Base-by-base conservation (phyloP, 2,113 vertebrate genomes). In the Platichthys stellatus region DNA sequence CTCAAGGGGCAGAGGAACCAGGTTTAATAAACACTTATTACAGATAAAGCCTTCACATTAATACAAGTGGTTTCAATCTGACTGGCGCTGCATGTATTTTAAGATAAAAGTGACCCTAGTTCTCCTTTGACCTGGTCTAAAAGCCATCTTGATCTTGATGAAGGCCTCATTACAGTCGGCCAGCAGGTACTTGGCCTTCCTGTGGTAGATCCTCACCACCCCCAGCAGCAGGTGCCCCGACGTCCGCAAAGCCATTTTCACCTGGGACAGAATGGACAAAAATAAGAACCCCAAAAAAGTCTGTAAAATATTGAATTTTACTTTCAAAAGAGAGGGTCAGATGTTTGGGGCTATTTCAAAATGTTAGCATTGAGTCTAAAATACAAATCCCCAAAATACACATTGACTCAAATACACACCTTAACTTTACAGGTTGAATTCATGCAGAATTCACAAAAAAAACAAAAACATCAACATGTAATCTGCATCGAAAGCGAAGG, bases 141-240 rank as follows among this genome's bases (percentile, higher is more conserved):
- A 99, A 63, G 97, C 97, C 97, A 99, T 99, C 93, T 99, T 99
- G 91, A 99, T 99, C 93, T 99, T 99, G 90, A 99, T 98, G 89
- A 99, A 99, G 10, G 97, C 97, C 86, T 99, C 97, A 60, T 99
- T 99, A 90, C 97, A 99, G 86, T 99, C 97, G 75, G 97, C 97
- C 89, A 99, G 96, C 70, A 99, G 96, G 2, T 99, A 99, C 71
- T 98, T 98, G 86, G 97, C 97, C 94, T 99, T 99, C 90, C 97
- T 96, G 92, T 98, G 97, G 94, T 99, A 99, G 94, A 99, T 99
- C 90, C 97, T 96, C 91, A 99, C 97, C 89, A 99, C 97, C 0
- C 97, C 97, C 88, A 99, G 87, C 58, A 99, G 94, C 74, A 99
- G 96, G 83, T 99, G 97, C 70, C 97, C 97, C 38, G 97, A 99